These are phyloP conservation scores for Daubentonia madagascariensis DNA, from an alignment of 2,113 vertebrate species.

Conservation along the genomic window DNA sequence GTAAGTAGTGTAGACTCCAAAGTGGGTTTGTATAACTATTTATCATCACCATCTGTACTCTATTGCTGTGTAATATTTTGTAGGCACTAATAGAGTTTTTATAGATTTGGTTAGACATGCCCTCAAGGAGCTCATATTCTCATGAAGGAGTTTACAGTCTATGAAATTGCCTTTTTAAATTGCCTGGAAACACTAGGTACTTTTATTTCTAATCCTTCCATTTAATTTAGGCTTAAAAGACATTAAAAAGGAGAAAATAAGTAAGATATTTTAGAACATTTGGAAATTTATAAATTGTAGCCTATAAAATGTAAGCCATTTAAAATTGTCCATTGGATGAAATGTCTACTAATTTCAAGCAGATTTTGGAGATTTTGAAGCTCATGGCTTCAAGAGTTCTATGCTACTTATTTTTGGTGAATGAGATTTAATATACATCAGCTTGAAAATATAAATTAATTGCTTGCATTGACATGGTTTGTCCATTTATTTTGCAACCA, in stretches of 20 bases:
- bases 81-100: not conserved
- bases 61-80: not conserved
- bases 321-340: not conserved
- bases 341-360: not conserved
- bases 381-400: not conserved
- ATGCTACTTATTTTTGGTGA: not conserved
- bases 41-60: not conserved
- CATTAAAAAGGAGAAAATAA: slow-evolving; percentile 24
- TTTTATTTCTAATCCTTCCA: slow-evolving; percentile 15
- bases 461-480: not conserved
- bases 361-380: not conserved
- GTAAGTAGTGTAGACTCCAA: not conserved
- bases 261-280: slow-evolving; percentile 10
- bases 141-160: slow-evolving; percentile 56
- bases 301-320: not conserved
- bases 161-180: slow-evolving; percentile 59
- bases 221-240: slow-evolving; percentile 42
- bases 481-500: not conserved
- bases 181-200: slow-evolving; percentile 29
- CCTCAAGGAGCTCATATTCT: slow-evolving; percentile 57
- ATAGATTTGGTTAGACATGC: slow-evolving; percentile 8
- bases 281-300: slow-evolving; percentile 2
- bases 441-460: not conserved
- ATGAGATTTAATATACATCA: not conserved
- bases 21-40: not conserved